Percentiles rank a stretch among this genome's conserved stretches.
Conservation (phyloP, 1,140 invertebrate species). For the Drosophila ambigua region DNA sequence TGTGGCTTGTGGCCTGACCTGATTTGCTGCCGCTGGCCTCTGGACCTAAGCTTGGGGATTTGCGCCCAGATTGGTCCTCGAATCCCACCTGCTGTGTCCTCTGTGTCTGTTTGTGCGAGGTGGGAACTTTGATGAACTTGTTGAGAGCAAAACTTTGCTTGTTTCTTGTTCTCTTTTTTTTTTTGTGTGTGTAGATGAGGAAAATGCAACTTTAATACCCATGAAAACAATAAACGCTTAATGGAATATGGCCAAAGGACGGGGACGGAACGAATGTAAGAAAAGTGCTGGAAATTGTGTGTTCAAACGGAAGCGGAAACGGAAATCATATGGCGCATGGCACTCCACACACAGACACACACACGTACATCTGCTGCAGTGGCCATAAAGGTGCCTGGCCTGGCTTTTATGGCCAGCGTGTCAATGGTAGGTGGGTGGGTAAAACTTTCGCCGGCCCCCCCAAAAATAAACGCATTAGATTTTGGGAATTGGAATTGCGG, state of each 20-base stretch:
- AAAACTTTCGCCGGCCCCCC: conserved; percentile 21
- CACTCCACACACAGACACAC: conserved; percentile 18
- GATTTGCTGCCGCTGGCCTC: conserved; percentile 55
- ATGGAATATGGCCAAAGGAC: conserved; percentile 22
- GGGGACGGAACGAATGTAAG: conserved; percentile 8
- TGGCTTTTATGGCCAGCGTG: conserved; percentile 44
- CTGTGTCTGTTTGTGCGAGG: conserved; percentile 21
- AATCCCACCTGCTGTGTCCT: conserved; percentile 30
- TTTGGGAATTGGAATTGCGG: conserved; percentile 65
- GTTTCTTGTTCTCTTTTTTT: not conserved
- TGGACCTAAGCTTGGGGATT: conserved; percentile 68
- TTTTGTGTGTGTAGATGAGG: not conserved
- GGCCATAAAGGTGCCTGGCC: conserved; percentile 57
- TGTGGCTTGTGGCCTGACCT: conserved; percentile 69
- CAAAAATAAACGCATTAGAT: conserved; percentile 65
- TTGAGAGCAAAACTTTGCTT: conserved; percentile 40
- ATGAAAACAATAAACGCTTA: conserved; percentile 56
- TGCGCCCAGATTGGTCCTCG: conserved; percentile 53
- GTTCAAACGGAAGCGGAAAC: conserved; percentile 42
- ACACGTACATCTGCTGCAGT: conserved; percentile 25
- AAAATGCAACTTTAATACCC: conserved; percentile 67
- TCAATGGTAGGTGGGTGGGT: not conserved
- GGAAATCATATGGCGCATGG: conserved; percentile 53
- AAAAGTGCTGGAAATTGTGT: conserved; percentile 46
- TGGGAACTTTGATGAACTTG: conserved; percentile 70